Evolutionary conservation across 1,140 invertebrate species (phyloP).

Genomic region (Camponotus floridanus): DNA sequence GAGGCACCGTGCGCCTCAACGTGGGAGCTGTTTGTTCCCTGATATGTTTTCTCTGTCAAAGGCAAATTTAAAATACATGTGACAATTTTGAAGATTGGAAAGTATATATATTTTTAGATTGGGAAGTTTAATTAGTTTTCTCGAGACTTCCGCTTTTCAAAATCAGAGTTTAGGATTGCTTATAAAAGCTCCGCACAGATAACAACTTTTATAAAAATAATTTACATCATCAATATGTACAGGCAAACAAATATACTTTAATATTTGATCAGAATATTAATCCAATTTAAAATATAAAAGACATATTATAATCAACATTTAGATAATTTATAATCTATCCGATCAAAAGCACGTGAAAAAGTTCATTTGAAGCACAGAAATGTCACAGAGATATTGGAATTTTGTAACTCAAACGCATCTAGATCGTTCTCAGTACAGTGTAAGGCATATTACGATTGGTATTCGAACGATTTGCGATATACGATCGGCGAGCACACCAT

Average conservation of each 20-base stretch:
- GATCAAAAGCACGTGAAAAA: background rate
- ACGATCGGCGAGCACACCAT: slow-evolving; percentile 2
- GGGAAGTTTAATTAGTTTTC: background rate
- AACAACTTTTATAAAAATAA: background rate
- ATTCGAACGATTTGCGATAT: slow-evolving; percentile 39
- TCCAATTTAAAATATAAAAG: background rate
- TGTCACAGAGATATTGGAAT: slow-evolving; percentile 5
- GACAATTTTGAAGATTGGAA: background rate
- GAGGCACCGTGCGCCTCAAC: slow-evolving; percentile 70
- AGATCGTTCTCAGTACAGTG: slow-evolving; percentile 11
- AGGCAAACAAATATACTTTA: background rate
- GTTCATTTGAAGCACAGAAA: background rate
- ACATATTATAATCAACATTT: background rate
- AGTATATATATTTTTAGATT: background rate
- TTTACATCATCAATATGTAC: background rate
- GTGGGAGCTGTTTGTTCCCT: slow-evolving; percentile 75
- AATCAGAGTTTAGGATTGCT: background rate
- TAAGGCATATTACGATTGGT: slow-evolving; percentile 22
- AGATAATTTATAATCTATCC: background rate
- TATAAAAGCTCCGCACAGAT: background rate
- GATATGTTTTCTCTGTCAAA: slow-evolving; percentile 17
- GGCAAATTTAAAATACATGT: background rate
- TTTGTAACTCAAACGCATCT: background rate
- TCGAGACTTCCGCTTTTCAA: background rate
- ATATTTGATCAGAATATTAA: background rate